These are phyloP conservation scores for Pemphredon lugubris DNA, from an alignment of 2,888 invertebrate species.

Conservation along the genomic window DNA sequence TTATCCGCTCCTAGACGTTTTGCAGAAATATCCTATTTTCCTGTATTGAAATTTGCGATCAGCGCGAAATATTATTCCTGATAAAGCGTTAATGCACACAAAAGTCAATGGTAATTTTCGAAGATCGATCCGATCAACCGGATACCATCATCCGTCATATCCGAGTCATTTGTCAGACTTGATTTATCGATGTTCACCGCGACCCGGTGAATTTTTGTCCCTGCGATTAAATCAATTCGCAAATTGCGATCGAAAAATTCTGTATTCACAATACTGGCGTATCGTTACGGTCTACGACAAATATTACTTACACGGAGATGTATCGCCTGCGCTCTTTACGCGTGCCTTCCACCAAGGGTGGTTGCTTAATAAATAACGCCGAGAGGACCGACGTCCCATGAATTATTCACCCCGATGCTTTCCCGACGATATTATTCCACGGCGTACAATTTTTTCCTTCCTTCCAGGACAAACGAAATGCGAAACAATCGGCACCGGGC, in stretches of 20 bases:
- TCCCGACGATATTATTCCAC: constrained; percentile 32
- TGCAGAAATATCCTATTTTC: too few species aligned
- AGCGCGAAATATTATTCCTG: too few species aligned
- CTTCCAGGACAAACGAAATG: constrained; percentile 19
- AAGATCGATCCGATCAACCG: not conserved
- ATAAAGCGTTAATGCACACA: too few species aligned
- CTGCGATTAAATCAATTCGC: constrained; percentile 23
- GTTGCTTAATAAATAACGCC: constrained; percentile 67
- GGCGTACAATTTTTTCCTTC: constrained; percentile 8
- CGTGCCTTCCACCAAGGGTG: constrained; percentile 15
- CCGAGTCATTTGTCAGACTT: not conserved
- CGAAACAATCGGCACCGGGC: constrained; percentile 30
- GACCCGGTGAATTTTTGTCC: constrained; percentile 20
- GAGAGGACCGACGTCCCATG: constrained; percentile 59
- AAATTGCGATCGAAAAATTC: constrained; percentile 18
- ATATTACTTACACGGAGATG: constrained; percentile 10
- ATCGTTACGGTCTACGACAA: constrained; percentile 19
- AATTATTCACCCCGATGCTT: constrained; percentile 63
- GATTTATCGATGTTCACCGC: not conserved
- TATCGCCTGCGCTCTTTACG: not conserved
- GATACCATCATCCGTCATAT: too few species aligned
- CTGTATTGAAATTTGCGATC: too few species aligned
- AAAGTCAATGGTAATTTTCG: not conserved
- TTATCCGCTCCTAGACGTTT: too few species aligned
- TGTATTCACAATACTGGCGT: constrained; percentile 15